Evolutionary conservation across 2,113 vertebrate species (phyloP).

Genomic region (Myotis lucifugus): DNA sequence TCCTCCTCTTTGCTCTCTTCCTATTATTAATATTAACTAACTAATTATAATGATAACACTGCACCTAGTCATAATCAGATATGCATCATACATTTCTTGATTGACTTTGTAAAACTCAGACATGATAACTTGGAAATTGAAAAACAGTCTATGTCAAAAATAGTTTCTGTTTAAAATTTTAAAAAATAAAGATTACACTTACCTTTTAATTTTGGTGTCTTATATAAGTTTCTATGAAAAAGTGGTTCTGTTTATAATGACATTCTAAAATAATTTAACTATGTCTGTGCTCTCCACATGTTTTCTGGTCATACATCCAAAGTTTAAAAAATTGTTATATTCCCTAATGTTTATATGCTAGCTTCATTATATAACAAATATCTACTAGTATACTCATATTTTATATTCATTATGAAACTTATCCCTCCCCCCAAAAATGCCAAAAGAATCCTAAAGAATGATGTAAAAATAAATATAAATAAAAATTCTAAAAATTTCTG

Average conservation of each 20-base stretch:
- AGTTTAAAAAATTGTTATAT: neutral
- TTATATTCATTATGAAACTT: neutral
- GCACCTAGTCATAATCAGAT: neutral
- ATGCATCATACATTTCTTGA: neutral
- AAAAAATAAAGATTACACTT: neutral
- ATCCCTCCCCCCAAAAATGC: neutral
- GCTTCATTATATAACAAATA: neutral
- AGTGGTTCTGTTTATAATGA: neutral
- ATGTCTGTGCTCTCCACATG: neutral
- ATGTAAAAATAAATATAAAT: neutral
- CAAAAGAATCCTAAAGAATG: neutral
- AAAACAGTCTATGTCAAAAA: neutral
- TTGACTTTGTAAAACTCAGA: slow-evolving; percentile 44
- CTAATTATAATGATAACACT: too few species aligned
- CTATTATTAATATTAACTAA: too few species aligned
- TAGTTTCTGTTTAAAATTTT: neutral
- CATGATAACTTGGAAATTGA: neutral
- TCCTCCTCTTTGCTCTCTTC: too few species aligned
- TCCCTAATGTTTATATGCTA: neutral
- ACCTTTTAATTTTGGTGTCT: neutral
- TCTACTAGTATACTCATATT: neutral
- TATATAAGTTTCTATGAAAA: neutral
- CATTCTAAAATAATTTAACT: too few species aligned
- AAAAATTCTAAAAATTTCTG: neutral
- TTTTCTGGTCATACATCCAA: neutral